A percentile compares a stretch with the other conserved stretches of the same genome.
phyloP scores from a whole-genome alignment of 1,140 invertebrate genomes.

The Ruditapes philippinarum region DNA sequence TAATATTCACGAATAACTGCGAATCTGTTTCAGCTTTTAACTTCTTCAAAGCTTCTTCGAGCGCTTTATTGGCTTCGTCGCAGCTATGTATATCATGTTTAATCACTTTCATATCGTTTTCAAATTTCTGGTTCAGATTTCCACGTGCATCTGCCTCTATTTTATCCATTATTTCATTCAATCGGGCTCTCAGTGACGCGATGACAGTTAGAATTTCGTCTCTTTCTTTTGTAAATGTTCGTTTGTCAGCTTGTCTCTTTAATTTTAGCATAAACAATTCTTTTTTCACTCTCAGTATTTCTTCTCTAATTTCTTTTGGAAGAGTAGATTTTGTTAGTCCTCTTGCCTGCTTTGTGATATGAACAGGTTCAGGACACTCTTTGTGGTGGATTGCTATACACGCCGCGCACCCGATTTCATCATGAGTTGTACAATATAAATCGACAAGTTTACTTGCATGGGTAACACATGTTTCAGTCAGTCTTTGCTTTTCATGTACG shows the following conservation, averaged over 20 bases:
- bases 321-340: slow-evolving; percentile 15
- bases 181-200: neutral
- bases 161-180: slow-evolving; percentile 51
- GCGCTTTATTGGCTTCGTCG: neutral
- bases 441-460: slow-evolving; percentile 51
- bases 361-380: slow-evolving; percentile 40
- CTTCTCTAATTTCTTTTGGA: slow-evolving; percentile 43
- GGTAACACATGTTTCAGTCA: slow-evolving; percentile 14
- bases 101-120: slow-evolving; percentile 19
- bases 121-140: slow-evolving; percentile 21
- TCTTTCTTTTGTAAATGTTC: slow-evolving; percentile 22
- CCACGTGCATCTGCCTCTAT: slow-evolving; percentile 16
- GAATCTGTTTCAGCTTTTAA: slow-evolving; percentile 33
- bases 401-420: slow-evolving; percentile 44
- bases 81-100: slow-evolving; percentile 32
- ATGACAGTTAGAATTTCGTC: slow-evolving; percentile 19
- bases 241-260: slow-evolving; percentile 35
- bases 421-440: slow-evolving; percentile 45
- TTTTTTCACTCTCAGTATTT: slow-evolving; percentile 18
- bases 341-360: slow-evolving; percentile 7
- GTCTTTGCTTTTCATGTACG: slow-evolving; percentile 2
- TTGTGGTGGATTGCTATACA: slow-evolving; percentile 50
- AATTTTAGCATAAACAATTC: slow-evolving; percentile 34
- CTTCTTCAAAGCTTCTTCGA: slow-evolving; percentile 48
- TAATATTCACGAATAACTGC: slow-evolving; percentile 47